Base-by-base conservation (phyloP, 2,888 invertebrate genomes). In the Drosophila colorata region DNA sequence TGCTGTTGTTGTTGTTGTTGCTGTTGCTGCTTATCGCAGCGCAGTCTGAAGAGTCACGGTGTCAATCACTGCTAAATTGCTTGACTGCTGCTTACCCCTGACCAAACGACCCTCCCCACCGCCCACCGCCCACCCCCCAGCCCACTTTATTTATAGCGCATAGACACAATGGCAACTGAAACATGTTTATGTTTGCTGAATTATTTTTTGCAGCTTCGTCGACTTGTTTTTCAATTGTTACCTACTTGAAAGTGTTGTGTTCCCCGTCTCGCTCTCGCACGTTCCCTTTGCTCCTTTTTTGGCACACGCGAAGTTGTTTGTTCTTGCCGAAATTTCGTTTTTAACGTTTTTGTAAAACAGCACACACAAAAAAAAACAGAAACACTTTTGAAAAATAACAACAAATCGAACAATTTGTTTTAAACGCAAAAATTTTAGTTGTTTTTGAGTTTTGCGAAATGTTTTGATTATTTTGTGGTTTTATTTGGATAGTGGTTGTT, bases 391-490 rank as follows among this genome's bases (percentile, higher is more conserved):
- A 71, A 79, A 69, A 63, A 14, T 23, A 78, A 68, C 65, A 73
- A 67, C 48, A 51, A 58, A 65, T 57, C 31, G 33, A 74, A 46
- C 61, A 52, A 37, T 60, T 60, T 59, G 55, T 68, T 53, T 9
- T 33, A 4, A 46, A 51, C 48, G 52, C 56, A 41, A 33, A 59
- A 57, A 69, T 71, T 66, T 35, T 48, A 53, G 14, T 44, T 43
- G 25, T 4, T 37, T 35, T 57, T 56, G 20, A 47, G 35, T 55
- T 55, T 53, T 18, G 35, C 40, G 48, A 47, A 78, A 57, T 79
- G 73, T 68, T 76, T 73, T 69, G 55, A 48, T 53, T 76, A 64
- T 68, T 59, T 67, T 60, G 47, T 53, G 47, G 37, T 56, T 47
- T 57, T 49, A 60, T 60, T 52, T 61, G 37, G 47, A 14, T 44